A percentile compares a stretch with the other conserved stretches of the same genome.
Evolutionary conservation across 2,113 vertebrate genomes (phyloP).

Genomic region (Burhinus bistriatus): DNA sequence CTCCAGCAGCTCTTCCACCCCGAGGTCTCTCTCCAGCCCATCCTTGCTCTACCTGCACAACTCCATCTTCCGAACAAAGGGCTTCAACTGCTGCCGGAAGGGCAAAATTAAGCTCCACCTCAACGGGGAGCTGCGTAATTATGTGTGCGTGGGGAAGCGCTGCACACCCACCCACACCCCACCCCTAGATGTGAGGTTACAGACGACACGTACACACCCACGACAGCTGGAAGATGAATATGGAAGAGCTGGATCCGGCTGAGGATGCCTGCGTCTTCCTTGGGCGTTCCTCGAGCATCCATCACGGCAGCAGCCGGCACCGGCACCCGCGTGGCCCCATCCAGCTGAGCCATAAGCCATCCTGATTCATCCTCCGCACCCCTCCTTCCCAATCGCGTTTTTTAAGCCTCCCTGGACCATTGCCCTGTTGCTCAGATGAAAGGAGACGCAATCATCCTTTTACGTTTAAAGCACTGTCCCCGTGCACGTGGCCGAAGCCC

Average conservation of each 20-base stretch:
- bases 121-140: neutral
- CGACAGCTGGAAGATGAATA: neutral
- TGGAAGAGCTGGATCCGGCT: neutral
- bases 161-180: neutral
- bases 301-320: neutral
- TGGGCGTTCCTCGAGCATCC: neutral
- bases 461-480: neutral
- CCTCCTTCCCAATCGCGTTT: neutral
- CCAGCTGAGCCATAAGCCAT: neutral
- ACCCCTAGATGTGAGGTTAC: neutral
- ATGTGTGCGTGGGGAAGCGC: neutral
- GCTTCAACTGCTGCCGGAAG: neutral
- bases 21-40: fast-evolving
- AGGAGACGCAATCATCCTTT: neutral
- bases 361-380: neutral
- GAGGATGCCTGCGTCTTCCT: neutral
- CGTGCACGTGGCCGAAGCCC: fast-evolving
- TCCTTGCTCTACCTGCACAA: neutral
- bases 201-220: neutral
- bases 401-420: neutral
- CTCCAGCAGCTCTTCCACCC: neutral
- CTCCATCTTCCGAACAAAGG: neutral
- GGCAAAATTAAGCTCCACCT: neutral
- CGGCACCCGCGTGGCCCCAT: fast-evolving
- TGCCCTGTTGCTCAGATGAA: neutral